Evolutionary conservation across 2,888 invertebrate species (phyloP), one percentile per base, ranked within the genome.

Genomic region (Agonopterix subpropinquella): DNA sequence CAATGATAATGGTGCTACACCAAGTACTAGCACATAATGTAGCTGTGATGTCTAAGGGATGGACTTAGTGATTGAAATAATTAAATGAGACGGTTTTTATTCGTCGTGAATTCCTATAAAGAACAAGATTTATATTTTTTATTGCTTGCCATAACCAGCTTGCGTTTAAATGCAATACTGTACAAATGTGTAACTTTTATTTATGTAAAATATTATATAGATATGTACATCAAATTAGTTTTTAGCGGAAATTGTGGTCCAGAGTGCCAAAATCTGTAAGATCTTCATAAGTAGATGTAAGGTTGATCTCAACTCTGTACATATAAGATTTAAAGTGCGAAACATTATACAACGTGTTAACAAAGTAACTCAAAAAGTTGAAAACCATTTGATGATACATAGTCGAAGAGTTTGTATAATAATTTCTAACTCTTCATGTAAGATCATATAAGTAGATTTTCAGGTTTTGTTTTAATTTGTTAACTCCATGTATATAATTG

Each of bases 251-350:
- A 66, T 68, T 79, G 86, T 85, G 87, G 87, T 81, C 84, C 79
- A 70, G 60, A 73, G 87, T 87, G 87, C 87, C 88, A 88, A 87
- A 85, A 78, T 81, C 69, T 75, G 62, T 79, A 81, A 81, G 82
- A 83, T 84, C 81, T 83, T 81, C 77, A 75, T 73, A 74, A 67
- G 54, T 74, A 80, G 70, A 66, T 57, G 48, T 85, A 83, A 86
- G 80, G 78, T 81, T 79, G 87, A 88, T 88, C 87, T 88, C 87
- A 88, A 76, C 72, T 69, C 49, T 86, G 85, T 86, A 86, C 73
- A 84, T 87, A 82, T 68, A 39, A n/a, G n/a, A 39, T n/a, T 39
- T 39, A n/a, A 39, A 39, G 39, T n/a, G 9, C 39, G 39, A 39
- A 39, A 39, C 5, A 39, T n/a, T 39, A n/a, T 39, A n/a, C n/a